A percentile compares a stretch with the other conserved stretches of the same genome.
Evolutionary conservation across 2,888 invertebrate genomes (phyloP).

Genomic region (Leucoptera coffeella): DNA sequence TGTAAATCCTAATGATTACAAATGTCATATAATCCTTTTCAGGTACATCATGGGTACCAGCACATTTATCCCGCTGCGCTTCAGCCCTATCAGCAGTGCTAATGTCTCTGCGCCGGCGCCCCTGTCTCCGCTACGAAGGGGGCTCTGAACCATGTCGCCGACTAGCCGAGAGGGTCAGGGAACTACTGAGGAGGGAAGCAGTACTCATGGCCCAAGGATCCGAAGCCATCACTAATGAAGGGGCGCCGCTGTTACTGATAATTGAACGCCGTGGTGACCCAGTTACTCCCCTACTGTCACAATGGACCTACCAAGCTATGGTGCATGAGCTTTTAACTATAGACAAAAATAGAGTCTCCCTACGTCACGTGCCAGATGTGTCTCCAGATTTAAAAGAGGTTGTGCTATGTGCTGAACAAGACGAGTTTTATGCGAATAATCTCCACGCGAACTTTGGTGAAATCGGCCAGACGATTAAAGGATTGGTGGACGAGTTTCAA

Average conservation of each 20-base stretch:
- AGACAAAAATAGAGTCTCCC: slow-evolving; percentile 87
- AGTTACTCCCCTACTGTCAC: slow-evolving; percentile 82
- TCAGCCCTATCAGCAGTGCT: slow-evolving; percentile 82
- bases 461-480: slow-evolving; percentile 95
- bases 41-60: slow-evolving; percentile 72
- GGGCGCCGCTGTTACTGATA: slow-evolving; percentile 77
- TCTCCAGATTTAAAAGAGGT: slow-evolving; percentile 88
- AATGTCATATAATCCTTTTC: no score
- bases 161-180: slow-evolving; percentile 79
- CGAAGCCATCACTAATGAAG: slow-evolving; percentile 69
- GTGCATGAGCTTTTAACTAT: slow-evolving; percentile 95
- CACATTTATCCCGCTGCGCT: slow-evolving; percentile 69
- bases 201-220: slow-evolving; percentile 78
- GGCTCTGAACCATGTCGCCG: slow-evolving; percentile 80
- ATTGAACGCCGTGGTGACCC: slow-evolving; percentile 93
- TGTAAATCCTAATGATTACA: no score
- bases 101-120: slow-evolving; percentile 85
- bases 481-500: slow-evolving; percentile 96
- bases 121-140: slow-evolving; percentile 81
- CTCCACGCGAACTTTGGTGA: slow-evolving; percentile 96
- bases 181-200: slow-evolving; percentile 82
- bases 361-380: slow-evolving; percentile 78
- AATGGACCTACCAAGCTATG: slow-evolving; percentile 99
- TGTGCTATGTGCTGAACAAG: slow-evolving; percentile 90
- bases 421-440: slow-evolving; percentile 95